phyloP scores from a whole-genome alignment of 2,113 vertebrate species.

The Cygnus atratus region DNA sequence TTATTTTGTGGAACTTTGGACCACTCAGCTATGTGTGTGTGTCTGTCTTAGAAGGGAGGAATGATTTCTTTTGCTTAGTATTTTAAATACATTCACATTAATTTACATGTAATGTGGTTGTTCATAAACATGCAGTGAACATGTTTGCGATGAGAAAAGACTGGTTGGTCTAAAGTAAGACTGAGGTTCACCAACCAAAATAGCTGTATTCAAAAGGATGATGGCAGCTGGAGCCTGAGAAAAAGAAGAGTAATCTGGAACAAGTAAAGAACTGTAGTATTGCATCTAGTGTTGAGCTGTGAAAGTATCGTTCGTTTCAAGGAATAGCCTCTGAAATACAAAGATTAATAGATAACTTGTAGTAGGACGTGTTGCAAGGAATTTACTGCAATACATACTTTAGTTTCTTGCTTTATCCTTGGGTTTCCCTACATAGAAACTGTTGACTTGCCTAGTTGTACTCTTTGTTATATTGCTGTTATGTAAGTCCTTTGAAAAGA shows the following conservation, averaged over 20 bases:
- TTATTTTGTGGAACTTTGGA: neutral
- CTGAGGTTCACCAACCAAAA: neutral
- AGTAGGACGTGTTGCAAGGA: neutral
- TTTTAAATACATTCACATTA: neutral
- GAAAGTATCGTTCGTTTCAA: neutral
- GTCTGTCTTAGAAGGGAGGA: neutral
- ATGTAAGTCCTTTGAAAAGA: neutral
- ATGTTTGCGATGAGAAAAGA: neutral
- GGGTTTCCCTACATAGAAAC: neutral
- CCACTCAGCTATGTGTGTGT: neutral
- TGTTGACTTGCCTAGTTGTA: neutral
- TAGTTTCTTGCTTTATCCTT: neutral
- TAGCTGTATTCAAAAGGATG: neutral
- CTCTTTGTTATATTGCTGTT: neutral
- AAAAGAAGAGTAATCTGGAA: neutral
- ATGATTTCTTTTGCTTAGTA: neutral
- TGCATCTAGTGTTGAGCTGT: neutral
- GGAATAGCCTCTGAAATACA: neutral
- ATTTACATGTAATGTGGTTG: neutral
- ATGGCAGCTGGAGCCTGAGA: neutral
- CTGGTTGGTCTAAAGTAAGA: neutral
- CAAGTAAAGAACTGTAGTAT: neutral
- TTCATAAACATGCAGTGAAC: neutral
- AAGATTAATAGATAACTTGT: neutral
- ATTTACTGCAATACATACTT: neutral